phyloP scores from a whole-genome alignment of 2,888 invertebrate genomes.

The Tipula unca region DNA sequence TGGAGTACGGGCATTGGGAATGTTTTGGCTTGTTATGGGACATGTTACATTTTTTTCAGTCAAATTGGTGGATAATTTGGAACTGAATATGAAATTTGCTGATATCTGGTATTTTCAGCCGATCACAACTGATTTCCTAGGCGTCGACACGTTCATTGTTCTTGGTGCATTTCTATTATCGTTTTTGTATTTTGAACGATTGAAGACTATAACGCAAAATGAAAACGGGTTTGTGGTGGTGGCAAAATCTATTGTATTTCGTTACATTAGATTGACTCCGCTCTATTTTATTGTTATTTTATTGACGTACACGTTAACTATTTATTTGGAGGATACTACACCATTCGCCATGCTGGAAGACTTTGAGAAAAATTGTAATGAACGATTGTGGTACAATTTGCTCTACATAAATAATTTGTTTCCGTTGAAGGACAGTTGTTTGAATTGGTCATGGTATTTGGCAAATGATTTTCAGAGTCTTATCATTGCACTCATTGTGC shows the following conservation, averaged over 20 bases:
- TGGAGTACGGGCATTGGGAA: neutral
- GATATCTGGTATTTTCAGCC: neutral
- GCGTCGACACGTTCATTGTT: neutral
- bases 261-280: constrained; percentile 23
- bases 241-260: neutral
- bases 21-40: neutral
- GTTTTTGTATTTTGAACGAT: neutral
- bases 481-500: neutral
- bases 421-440: neutral
- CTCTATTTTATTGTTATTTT: constrained; percentile 23
- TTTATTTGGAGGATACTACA: constrained; percentile 24
- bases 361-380: constrained; percentile 22
- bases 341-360: constrained; percentile 24
- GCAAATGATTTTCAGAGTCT: neutral
- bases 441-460: neutral
- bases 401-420: neutral
- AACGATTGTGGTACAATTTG: neutral
- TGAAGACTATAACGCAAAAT: neutral
- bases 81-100: neutral
- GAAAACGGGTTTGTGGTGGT: neutral
- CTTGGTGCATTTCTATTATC: neutral
- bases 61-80: neutral
- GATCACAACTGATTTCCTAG: neutral
- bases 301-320: constrained; percentile 22
- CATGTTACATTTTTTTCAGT: neutral